phyloP scores from a whole-genome alignment of 23 tunicate genomes.

The Corella eumyota region DNA sequence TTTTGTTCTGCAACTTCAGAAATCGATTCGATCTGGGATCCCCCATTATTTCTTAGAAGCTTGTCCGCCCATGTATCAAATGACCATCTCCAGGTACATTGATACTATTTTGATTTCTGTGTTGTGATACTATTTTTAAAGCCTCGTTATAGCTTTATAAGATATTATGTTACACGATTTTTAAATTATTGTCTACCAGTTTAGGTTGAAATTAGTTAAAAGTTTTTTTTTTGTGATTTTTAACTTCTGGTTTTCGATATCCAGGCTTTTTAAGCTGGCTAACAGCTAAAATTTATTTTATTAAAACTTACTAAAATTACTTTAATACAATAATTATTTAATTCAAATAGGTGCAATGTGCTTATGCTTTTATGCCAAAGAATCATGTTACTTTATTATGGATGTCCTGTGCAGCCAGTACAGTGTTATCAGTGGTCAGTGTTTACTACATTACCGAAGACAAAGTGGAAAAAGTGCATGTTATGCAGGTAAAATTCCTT shows the following conservation, averaged over 20 bases:
- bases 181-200: no score
- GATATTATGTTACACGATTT: background rate
- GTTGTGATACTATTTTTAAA: background rate
- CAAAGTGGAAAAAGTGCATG: conserved; percentile 65
- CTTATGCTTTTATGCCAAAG: conserved; percentile 65
- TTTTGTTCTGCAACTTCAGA: conserved; percentile 26
- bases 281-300: background rate
- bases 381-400: conserved; percentile 51
- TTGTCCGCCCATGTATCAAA: conserved; percentile 22
- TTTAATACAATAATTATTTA: background rate
- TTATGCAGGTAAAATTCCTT: conserved; percentile 94
- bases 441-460: conserved; percentile 73
- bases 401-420: conserved; percentile 79
- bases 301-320: background rate
- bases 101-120: background rate
- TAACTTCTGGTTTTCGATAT: background rate
- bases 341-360: conserved; percentile 66
- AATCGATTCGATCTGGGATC: conserved; percentile 37
- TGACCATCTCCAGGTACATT: conserved; percentile 44
- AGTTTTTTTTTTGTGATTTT: background rate
- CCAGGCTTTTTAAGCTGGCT: background rate
- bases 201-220: background rate
- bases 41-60: conserved; percentile 64
- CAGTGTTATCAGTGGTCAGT: conserved; percentile 64
- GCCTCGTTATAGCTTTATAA: background rate